These are phyloP conservation scores for Pocillopora verrucosa DNA, from an alignment of 64 coral and sea anemone species.

Conservation along the genomic window DNA sequence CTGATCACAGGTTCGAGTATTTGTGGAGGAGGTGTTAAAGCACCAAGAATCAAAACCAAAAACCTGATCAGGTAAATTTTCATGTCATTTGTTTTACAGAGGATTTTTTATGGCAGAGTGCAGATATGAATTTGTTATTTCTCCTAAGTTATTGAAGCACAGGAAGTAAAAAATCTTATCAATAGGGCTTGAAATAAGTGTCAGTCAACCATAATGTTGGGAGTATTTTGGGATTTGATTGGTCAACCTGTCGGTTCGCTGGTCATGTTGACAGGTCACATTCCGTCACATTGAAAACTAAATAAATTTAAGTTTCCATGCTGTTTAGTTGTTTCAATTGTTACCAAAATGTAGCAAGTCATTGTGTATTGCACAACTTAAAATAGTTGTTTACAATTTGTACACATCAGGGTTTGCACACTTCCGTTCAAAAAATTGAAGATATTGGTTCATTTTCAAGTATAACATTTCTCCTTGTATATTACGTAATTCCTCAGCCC, in stretches of 20 bases:
- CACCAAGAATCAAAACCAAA: constrained; percentile 95
- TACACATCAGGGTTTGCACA: constrained; percentile 5
- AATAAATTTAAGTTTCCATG: constrained; percentile 17
- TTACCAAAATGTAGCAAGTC: constrained; percentile 20
- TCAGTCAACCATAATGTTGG: not conserved
- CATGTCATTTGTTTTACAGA: not conserved
- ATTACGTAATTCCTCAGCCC: constrained; percentile 45
- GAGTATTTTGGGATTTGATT: not conserved
- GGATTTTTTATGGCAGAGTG: not conserved
- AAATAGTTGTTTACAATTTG: constrained; percentile 23
- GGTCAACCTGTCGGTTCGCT: not conserved
- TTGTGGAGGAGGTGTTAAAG: constrained; percentile 95
- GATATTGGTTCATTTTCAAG: constrained; percentile 30
- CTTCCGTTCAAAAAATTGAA: not conserved
- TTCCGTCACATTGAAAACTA: not conserved
- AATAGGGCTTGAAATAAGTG: not conserved
- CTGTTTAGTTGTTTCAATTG: constrained; percentile 23
- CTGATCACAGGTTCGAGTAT: constrained; percentile 91
- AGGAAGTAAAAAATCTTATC: not conserved
- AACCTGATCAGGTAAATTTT: constrained; percentile 83
- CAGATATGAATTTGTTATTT: not conserved
- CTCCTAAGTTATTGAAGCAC: too few species aligned
- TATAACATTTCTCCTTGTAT: not conserved
- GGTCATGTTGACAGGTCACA: constrained; percentile 35
- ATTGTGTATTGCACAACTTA: constrained; percentile 46